Evolutionary conservation across 2,888 invertebrate genomes (phyloP).

Genomic region (Nemotelus nigrinus): DNA sequence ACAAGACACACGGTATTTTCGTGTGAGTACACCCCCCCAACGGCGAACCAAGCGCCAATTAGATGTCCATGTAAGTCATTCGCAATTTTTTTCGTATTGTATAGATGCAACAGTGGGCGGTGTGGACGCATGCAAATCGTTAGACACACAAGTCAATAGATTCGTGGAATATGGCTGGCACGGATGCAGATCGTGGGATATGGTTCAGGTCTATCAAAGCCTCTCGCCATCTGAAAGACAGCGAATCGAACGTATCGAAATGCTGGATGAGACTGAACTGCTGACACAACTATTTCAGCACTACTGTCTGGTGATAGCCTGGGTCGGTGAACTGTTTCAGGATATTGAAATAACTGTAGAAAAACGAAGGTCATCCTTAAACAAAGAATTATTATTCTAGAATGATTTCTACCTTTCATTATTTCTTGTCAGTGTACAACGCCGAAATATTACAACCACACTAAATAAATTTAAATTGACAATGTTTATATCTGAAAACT

Average conservation of each 20-base stretch:
- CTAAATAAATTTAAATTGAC: too few relatives aligned
- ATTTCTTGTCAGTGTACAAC: too few relatives aligned
- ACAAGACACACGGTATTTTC: too few relatives aligned
- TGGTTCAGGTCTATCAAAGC: conserved; percentile 88
- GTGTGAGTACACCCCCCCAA: too few relatives aligned
- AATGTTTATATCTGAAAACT: too few relatives aligned
- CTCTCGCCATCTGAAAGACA: conserved; percentile 84
- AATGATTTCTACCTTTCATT: too few relatives aligned
- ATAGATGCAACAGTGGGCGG: conserved; percentile 70
- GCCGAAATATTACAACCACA: too few relatives aligned
- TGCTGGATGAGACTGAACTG: conserved; percentile 94
- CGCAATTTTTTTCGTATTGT: too few relatives aligned
- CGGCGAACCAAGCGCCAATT: too few relatives aligned
- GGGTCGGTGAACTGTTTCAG: conserved; percentile 76
- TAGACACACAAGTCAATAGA: conserved; percentile 81
- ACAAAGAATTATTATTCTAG: too few relatives aligned
- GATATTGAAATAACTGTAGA: conserved; percentile 71
- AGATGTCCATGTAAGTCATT: too few relatives aligned
- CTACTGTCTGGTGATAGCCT: conserved; percentile 89
- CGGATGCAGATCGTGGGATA: conserved; percentile 87
- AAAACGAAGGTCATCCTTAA: background rate
- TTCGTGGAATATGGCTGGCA: conserved; percentile 83
- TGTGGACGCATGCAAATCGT: conserved; percentile 78
- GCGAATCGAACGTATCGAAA: conserved; percentile 89
- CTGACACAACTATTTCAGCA: conserved; percentile 92